Percentiles rank a stretch among this genome's conserved stretches.
Evolutionary conservation across 1,140 invertebrate genomes (phyloP).

Genomic region (Calephelis virginiensis): DNA sequence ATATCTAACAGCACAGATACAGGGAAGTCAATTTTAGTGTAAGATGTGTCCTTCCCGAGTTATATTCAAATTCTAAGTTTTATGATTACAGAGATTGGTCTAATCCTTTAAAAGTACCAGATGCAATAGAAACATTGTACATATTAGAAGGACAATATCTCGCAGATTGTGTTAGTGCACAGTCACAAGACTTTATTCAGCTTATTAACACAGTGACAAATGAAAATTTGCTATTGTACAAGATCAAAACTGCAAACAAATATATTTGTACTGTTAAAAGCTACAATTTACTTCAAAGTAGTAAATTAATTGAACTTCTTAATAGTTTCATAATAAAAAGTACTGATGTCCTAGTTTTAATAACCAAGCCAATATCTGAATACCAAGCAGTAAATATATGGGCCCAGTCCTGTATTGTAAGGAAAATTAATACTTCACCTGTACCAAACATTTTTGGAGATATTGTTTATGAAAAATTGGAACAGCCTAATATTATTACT

Average conservation of each 20-base stretch:
- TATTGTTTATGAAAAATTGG: constrained; percentile 46
- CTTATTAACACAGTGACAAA: constrained; percentile 45
- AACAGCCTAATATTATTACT: constrained; percentile 68
- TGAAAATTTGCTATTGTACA: constrained; percentile 49
- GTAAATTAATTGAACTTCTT: constrained; percentile 56
- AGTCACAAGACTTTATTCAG: constrained; percentile 39
- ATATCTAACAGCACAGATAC: no score
- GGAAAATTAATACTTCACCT: constrained; percentile 43
- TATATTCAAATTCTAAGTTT: background rate
- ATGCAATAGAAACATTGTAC: constrained; percentile 45
- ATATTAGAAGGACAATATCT: constrained; percentile 62
- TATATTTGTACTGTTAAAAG: constrained; percentile 55
- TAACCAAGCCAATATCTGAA: constrained; percentile 54
- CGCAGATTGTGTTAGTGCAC: constrained; percentile 40
- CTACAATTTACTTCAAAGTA: constrained; percentile 53
- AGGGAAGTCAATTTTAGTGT: no score
- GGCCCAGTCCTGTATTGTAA: constrained; percentile 41
- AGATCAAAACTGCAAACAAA: constrained; percentile 37
- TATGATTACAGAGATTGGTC: constrained; percentile 51
- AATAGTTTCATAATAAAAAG: constrained; percentile 42
- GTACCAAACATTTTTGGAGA: constrained; percentile 20
- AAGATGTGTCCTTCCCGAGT: no score
- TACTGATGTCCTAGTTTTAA: constrained; percentile 47
- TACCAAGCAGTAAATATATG: constrained; percentile 44
- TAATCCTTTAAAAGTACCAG: constrained; percentile 33